phyloP scores from a whole-genome alignment of 2,113 vertebrate genomes.

The Grus americana region DNA sequence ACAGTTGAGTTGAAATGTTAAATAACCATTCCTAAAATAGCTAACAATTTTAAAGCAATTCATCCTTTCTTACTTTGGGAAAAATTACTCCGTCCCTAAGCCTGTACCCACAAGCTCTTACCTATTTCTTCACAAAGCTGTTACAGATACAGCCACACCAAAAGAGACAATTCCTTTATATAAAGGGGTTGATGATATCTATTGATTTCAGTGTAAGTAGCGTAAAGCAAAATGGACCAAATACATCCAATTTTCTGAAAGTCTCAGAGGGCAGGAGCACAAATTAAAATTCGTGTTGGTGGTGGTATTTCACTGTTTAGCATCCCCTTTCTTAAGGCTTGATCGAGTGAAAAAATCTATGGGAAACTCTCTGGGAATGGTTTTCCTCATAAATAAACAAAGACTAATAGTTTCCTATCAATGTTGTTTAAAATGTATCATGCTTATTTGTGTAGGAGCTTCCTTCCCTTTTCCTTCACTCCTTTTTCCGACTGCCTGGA shows the following conservation, averaged over 20 bases:
- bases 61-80: neutral
- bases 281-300: neutral
- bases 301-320: neutral
- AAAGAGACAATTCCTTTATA: neutral
- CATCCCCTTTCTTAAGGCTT: neutral
- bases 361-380: neutral
- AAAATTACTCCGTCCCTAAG: neutral
- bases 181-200: neutral
- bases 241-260: neutral
- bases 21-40: slow-evolving; percentile 25
- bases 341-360: neutral
- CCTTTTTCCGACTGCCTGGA: neutral
- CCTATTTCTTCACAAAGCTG: neutral
- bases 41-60: neutral
- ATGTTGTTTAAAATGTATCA: neutral
- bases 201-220: neutral
- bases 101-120: neutral
- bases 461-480: neutral
- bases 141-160: neutral
- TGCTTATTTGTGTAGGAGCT: neutral
- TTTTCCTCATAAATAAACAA: neutral
- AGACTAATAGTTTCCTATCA: neutral
- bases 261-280: neutral
- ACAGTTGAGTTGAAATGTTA: slow-evolving; percentile 27
- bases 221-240: neutral